Base-by-base conservation (phyloP, 2,797 vertebrate species). In the Tinamus major region DNA sequence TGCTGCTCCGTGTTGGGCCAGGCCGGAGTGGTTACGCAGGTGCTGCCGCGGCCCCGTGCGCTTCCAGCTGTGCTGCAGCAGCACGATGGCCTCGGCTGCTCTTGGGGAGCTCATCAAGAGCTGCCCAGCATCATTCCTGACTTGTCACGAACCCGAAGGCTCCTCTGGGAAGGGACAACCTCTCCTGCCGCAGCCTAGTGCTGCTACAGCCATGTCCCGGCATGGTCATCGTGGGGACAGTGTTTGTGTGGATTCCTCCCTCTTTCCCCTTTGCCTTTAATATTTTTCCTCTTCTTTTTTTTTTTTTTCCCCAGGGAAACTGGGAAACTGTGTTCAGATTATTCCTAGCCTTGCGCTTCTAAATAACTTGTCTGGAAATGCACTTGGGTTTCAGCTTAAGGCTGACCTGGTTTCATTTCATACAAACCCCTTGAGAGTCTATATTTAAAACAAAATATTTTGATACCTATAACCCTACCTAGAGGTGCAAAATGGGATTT, bases 31-130 rank as follows among this genome's bases (percentile, higher is more conserved):
- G 95, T 94, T 95, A 95, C 82, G 83, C 83, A 76, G 86, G 94
- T 95, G 96, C 76, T 95, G 92, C 90, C 49, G 68, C 5, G 10
- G 79, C 85, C 53, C 67, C 82, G 71, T 91, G 89, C 72, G 11
- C 76, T 97, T 96, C 96, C 95, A 97, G 96, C 95, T 96, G 96
- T 89, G 96, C 71, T 90, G 92, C 96, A 92, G 90, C 92, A 91
- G 85, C 90, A 82, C 1, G 2, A 93, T 91, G 93, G 91, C 96
- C 90, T 89, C 90, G 83, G 90, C 96, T 96, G 95, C 96, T 97
- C 96, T 91, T 95, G 85, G 1, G 3, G 81, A 94, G 90, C 93
- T 96, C 96, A 94, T 97, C 92, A 96, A 94, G 95, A 95, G 87
- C 92, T 94, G 95, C 96, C 95, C 95, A 96, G 89, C 92, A 90